Evolutionary conservation across 2,797 vertebrate species (phyloP).

Genomic region (Cuniculus paca): DNA sequence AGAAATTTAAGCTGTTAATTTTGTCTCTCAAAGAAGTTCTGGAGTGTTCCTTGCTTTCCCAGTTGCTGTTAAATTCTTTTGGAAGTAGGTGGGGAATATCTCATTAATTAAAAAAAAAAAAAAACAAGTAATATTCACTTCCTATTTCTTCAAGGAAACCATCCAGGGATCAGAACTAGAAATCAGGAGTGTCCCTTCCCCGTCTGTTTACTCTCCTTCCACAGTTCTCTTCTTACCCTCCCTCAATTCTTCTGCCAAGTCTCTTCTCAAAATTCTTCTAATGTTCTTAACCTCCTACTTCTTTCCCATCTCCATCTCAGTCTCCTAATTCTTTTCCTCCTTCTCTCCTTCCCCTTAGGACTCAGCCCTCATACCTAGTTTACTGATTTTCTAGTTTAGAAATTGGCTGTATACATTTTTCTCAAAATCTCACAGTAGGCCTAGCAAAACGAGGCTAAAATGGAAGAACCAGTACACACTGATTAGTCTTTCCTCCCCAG

Average conservation of each 20-base stretch:
- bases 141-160: neutral
- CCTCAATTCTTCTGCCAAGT: neutral
- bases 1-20: neutral
- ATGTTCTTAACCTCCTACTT: neutral
- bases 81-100: neutral
- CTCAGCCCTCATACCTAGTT: neutral
- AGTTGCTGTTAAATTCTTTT: neutral
- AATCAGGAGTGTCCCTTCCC: neutral
- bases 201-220: neutral
- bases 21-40: neutral
- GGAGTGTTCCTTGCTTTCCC: neutral
- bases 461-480: neutral
- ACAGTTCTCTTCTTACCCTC: neutral
- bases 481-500: neutral
- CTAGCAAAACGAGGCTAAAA: neutral
- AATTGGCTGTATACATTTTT: neutral
- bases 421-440: neutral
- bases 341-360: neutral
- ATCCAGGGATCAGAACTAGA: neutral
- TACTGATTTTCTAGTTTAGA: neutral
- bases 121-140: neutral
- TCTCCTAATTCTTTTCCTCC: neutral
- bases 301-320: neutral
- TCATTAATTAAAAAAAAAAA: neutral
- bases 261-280: neutral